Conservation (phyloP, 2,113 vertebrate genomes). For the Rynchops niger region DNA sequence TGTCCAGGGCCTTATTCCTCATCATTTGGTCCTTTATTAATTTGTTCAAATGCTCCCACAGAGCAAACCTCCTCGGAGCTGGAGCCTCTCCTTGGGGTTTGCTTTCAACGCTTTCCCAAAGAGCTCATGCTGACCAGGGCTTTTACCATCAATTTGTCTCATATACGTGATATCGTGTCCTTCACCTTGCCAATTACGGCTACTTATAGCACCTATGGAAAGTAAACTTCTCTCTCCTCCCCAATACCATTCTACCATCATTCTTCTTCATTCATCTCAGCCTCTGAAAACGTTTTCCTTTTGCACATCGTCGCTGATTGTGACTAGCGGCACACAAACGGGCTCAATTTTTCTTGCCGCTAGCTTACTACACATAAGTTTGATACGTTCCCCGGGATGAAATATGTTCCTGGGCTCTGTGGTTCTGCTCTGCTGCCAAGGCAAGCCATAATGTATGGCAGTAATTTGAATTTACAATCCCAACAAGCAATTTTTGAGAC, state of each 20-base stretch:
- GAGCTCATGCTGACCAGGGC: neutral
- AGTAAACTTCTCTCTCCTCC: neutral
- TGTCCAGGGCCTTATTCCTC: neutral
- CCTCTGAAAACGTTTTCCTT: neutral
- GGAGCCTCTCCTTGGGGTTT: neutral
- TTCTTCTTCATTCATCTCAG: neutral
- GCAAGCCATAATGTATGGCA: neutral
- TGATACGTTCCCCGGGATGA: neutral
- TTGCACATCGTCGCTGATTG: neutral
- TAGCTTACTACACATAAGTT: neutral
- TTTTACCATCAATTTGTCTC: neutral
- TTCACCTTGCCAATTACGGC: neutral
- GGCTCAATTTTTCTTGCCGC: neutral
- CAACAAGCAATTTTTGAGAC: neutral
- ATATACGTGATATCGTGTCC: neutral
- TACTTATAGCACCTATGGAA: neutral
- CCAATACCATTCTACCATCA: neutral
- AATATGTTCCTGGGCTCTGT: neutral
- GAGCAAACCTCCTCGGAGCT: neutral
- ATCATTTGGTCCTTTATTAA: neutral
- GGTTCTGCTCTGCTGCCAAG: neutral
- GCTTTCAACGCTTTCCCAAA: neutral
- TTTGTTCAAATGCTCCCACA: neutral
- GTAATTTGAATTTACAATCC: neutral
- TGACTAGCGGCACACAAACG: neutral